Evolutionary conservation across 1,140 invertebrate genomes (phyloP).

Genomic region (Zaprionus ornatus): DNA sequence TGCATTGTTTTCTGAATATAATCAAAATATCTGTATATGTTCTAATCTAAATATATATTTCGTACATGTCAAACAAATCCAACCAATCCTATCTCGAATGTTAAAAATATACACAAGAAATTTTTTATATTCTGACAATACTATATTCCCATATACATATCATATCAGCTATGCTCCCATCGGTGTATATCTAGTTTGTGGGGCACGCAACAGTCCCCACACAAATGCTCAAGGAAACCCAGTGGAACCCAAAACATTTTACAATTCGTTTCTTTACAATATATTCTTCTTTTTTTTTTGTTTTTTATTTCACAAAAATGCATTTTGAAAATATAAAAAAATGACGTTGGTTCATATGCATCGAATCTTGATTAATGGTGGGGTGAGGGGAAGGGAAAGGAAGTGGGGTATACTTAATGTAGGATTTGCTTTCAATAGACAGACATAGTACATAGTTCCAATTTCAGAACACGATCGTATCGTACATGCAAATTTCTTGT

Average conservation of each 20-base stretch:
- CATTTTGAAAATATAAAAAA: conserved; percentile 30
- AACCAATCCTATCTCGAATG: background rate
- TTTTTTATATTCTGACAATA: background rate
- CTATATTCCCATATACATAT: no score
- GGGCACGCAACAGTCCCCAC: background rate
- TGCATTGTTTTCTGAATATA: background rate
- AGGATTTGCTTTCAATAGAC: background rate
- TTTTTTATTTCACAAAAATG: conserved; percentile 37
- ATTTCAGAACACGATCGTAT: conserved; percentile 7
- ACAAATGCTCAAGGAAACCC: background rate
- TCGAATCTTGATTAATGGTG: conserved; percentile 7
- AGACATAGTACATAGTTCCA: background rate
- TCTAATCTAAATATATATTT: background rate
- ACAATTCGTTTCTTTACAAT: background rate
- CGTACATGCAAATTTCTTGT: conserved; percentile 6
- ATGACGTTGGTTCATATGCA: conserved; percentile 9
- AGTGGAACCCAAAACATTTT: background rate
- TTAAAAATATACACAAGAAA: no score
- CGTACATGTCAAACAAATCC: background rate
- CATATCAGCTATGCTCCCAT: background rate
- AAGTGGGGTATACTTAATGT: background rate
- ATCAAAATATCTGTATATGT: background rate
- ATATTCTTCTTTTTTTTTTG: background rate
- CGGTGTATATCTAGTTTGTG: background rate
- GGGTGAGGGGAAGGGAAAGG: background rate